phyloP scores from a whole-genome alignment of 2,113 vertebrate species.

The Himantopus leucocephalus region DNA sequence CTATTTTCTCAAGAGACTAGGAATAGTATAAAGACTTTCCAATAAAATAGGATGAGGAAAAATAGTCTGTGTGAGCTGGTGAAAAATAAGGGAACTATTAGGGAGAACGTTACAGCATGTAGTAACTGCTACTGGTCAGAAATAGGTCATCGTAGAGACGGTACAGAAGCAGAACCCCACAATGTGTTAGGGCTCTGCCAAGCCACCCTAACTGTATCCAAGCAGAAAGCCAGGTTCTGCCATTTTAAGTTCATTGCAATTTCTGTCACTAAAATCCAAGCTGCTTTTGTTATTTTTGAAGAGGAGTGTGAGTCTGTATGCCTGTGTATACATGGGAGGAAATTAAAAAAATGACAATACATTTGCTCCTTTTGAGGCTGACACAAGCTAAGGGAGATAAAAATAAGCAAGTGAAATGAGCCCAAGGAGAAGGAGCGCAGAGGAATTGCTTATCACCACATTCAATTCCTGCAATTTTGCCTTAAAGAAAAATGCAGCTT shows the following conservation, averaged over 20 bases:
- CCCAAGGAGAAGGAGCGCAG: background rate
- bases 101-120: background rate
- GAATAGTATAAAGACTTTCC: background rate
- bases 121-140: background rate
- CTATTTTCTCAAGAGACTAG: slow-evolving; percentile 34
- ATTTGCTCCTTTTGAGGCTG: background rate
- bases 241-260: background rate
- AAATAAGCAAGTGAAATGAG: background rate
- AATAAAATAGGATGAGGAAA: background rate
- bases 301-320: background rate
- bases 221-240: background rate
- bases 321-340: background rate
- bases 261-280: background rate
- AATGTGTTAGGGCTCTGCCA: background rate
- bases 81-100: background rate
- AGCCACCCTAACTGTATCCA: background rate
- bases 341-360: background rate
- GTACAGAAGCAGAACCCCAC: background rate
- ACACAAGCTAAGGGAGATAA: background rate
- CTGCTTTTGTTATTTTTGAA: background rate
- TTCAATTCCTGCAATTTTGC: background rate
- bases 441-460: background rate
- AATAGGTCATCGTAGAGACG: background rate
- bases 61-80: background rate
- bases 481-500: background rate